These are phyloP conservation scores for Zingel zingel DNA, from an alignment of 2,113 vertebrate genomes.

Conservation along the genomic window DNA sequence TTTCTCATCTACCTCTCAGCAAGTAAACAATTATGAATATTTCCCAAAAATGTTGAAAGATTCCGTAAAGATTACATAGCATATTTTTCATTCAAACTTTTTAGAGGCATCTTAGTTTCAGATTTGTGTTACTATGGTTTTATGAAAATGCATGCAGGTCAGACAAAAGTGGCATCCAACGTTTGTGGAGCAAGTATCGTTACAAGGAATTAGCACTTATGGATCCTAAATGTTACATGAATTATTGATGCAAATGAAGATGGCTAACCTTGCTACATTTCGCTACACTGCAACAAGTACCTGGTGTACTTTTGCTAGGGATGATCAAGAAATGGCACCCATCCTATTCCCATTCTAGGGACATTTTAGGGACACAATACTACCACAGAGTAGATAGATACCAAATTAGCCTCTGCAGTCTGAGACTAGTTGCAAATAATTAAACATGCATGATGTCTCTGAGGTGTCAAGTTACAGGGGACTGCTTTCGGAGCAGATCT, in stretches of 20 bases:
- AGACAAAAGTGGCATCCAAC: neutral
- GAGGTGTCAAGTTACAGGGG: conserved; percentile 23
- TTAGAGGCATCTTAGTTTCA: neutral
- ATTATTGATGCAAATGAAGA: neutral
- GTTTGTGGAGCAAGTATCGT: neutral
- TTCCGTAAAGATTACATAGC: neutral
- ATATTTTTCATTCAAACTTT: conserved; percentile 3
- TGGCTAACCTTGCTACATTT: neutral
- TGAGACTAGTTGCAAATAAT: conserved; percentile 8
- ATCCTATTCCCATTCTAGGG: neutral
- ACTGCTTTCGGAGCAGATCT: conserved; percentile 33
- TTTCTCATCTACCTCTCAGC: neutral
- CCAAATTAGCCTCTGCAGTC: neutral
- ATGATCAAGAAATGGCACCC: neutral
- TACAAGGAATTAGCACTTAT: neutral
- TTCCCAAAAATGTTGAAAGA: neutral
- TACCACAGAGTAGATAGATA: neutral
- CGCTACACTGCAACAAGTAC: neutral
- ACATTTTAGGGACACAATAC: neutral
- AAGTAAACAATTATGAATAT: neutral
- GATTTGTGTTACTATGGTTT: neutral
- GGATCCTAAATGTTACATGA: neutral
- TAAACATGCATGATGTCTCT: conserved; percentile 8
- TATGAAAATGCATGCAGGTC: neutral
- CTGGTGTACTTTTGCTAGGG: neutral